phyloP scores from a whole-genome alignment of 2,797 vertebrate species.

The Serranus cabrilla region DNA sequence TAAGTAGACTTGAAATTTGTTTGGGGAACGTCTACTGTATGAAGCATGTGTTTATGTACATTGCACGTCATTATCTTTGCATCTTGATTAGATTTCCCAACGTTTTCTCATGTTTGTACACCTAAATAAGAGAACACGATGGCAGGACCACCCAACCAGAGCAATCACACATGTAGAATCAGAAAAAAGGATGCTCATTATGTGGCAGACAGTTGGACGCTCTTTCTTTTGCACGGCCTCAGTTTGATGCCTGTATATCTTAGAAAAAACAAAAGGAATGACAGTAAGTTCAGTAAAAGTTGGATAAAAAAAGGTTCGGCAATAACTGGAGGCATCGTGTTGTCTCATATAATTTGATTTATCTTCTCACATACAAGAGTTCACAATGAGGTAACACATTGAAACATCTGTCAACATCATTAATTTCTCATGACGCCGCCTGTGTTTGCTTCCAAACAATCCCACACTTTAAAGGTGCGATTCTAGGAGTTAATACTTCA shows the following conservation, averaged over 20 bases:
- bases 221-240: constrained; percentile 34
- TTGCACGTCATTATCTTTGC: constrained; percentile 74
- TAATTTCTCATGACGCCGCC: constrained; percentile 51
- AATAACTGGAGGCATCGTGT: constrained; percentile 12
- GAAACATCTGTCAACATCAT: constrained; percentile 54
- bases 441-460: constrained; percentile 60
- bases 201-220: constrained; percentile 69
- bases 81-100: constrained; percentile 75
- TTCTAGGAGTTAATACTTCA: constrained; percentile 63
- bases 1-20: constrained; percentile 74
- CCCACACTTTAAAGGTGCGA: constrained; percentile 50
- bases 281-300: constrained; percentile 18
- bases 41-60: constrained; percentile 71
- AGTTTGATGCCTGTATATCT: neutral
- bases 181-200: constrained; percentile 68
- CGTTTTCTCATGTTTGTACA: constrained; percentile 67
- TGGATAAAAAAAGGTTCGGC: neutral
- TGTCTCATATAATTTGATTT: constrained; percentile 43
- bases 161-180: constrained; percentile 61
- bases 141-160: constrained; percentile 77
- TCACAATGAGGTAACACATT: constrained; percentile 38
- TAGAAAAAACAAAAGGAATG: neutral
- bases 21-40: constrained; percentile 65
- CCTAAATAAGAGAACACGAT: constrained; percentile 64
- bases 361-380: constrained; percentile 36